Evolutionary conservation across 1,140 invertebrate genomes (phyloP).

Genomic region (Phortica variegata): DNA sequence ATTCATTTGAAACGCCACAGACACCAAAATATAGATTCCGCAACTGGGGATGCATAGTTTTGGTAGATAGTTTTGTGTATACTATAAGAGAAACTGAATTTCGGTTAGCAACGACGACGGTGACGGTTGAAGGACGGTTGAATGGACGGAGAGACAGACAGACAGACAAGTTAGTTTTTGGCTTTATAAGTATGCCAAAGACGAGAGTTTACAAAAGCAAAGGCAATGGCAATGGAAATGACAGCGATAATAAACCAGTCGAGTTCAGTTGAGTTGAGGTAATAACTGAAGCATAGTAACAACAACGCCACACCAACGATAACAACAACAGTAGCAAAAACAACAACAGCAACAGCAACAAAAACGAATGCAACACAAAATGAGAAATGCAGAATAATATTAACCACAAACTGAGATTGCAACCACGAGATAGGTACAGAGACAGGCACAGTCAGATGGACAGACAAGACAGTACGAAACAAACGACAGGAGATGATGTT

Average conservation of each 20-base stretch:
- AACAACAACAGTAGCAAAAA: no score
- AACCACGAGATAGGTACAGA: constrained; percentile 8
- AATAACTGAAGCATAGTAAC: no score
- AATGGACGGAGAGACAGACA: not conserved
- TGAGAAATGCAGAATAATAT: constrained; percentile 53
- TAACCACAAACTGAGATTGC: constrained; percentile 53
- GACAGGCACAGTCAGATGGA: not conserved
- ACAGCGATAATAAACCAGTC: constrained; percentile 49
- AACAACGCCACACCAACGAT: constrained; percentile 22
- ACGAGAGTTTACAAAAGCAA: constrained; percentile 16
- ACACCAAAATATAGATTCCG: no score
- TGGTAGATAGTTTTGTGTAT: no score
- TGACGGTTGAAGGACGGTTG: constrained; percentile 19
- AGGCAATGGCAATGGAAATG: constrained; percentile 39
- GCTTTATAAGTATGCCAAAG: constrained; percentile 10
- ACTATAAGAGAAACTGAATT: no score
- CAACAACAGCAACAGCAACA: constrained; percentile 12
- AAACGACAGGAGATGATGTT: not conserved
- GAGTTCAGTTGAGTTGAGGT: no score
- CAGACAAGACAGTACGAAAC: constrained; percentile 4
- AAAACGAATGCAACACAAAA: constrained; percentile 32
- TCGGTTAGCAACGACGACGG: constrained; percentile 13
- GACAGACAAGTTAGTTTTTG: not conserved
- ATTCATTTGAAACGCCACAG: no score
- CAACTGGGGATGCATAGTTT: no score